Base-by-base conservation (phyloP, 2,888 invertebrate genomes). In the Notodonta dromedarius region DNA sequence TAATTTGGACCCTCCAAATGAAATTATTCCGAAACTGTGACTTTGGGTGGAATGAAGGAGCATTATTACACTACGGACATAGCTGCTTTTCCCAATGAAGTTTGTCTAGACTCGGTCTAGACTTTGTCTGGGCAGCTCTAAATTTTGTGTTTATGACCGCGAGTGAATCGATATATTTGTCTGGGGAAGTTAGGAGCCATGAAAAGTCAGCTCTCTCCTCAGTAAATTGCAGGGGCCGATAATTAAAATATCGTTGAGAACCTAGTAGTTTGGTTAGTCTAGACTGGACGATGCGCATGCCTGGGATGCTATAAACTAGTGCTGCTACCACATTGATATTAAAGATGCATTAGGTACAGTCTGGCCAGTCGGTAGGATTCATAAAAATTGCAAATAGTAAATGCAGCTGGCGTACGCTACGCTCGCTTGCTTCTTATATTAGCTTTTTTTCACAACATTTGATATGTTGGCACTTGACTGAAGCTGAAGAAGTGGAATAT, bases 101-200 rank as follows among this genome's bases (percentile, higher is more conserved):
- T 77, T 70, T 74, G 91, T 91, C 91, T 91, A 91, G 91, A 90
- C 91, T 68, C 9, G 63, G 91, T 90, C 91, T 91, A 91, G 91
- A 90, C 91, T 75, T 69, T 69, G 74, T 73, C 71, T 69, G 71
- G 71, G 71, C 63, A 72, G 68, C 58, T 67, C 60, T 66, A 59
- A 66, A 73, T 76, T 77, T 76, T 71, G 63, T 65, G 65, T 76
- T 72, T 73, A 75, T 66, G 62, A 62, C 63, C 62, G 62, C 63
- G 65, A 52, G 66, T 53, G 63, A 71, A 80, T 79, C 81, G 62
- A 82, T 80, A 72, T 56, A 50, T 62, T 57, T 58, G 76, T 80
- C 78, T 76, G 66, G 68, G 46, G 52, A 61, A 62, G 59, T 52
- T 42, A 39, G 32, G 60, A 61, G 66, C 35, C 56, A 52, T 40